Conservation (phyloP, 2,888 invertebrate genomes). For the Luperina testacea region DNA sequence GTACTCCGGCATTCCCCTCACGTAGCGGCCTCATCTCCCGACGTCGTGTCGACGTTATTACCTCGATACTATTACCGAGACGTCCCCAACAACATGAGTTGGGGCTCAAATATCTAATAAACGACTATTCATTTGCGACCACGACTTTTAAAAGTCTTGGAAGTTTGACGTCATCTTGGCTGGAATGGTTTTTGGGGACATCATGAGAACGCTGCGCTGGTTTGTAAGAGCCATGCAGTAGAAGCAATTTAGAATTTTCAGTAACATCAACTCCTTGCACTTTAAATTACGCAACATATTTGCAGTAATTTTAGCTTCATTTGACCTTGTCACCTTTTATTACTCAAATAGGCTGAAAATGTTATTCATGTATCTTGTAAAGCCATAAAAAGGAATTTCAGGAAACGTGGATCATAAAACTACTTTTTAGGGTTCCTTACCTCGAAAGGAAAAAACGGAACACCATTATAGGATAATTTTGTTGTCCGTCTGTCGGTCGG, state of each 20-base stretch:
- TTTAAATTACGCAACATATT: conserved; percentile 31
- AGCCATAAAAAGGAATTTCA: conserved; percentile 15
- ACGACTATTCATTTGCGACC: conserved; percentile 66
- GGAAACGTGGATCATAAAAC: conserved; percentile 32
- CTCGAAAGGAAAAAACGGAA: too few species aligned
- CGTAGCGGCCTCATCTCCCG: conserved; percentile 85
- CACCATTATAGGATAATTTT: too few species aligned
- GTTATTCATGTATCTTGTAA: background rate
- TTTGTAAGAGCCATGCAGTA: background rate
- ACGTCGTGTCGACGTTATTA: conserved; percentile 85
- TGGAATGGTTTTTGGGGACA: conserved; percentile 7
- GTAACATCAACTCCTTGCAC: background rate
- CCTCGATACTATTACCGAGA: conserved; percentile 82
- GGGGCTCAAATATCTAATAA: conserved; percentile 72
- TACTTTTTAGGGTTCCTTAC: background rate
- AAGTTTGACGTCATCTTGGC: conserved; percentile 38
- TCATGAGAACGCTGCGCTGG: background rate
- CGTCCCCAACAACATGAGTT: conserved; percentile 71
- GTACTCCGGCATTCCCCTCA: conserved; percentile 79
- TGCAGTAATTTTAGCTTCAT: conserved; percentile 2
- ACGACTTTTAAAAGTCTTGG: conserved; percentile 42
- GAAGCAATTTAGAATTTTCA: background rate
- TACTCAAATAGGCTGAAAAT: conserved; percentile 15
- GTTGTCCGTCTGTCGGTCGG: too few species aligned
- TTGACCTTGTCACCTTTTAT: conserved; percentile 18